These are phyloP conservation scores for Siderastrea radians DNA, from an alignment of 92 coral and sea anemone genomes.

Conservation along the genomic window DNA sequence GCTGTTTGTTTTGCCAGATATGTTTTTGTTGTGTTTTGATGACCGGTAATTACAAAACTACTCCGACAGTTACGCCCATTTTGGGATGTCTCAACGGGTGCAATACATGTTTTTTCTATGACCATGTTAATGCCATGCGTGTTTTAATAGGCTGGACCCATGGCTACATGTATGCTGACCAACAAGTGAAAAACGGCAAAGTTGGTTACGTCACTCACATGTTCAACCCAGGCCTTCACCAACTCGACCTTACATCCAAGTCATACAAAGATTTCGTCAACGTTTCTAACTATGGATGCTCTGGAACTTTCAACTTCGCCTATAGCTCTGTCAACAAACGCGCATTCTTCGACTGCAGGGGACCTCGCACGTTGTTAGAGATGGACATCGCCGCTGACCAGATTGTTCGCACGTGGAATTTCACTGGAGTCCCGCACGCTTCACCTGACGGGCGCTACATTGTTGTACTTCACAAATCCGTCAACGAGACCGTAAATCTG, in stretches of 20 bases:
- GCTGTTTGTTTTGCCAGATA: no score
- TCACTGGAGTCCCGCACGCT: constrained; percentile 49
- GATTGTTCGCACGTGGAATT: constrained; percentile 29
- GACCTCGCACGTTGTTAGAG: not conserved
- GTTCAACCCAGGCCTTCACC: constrained; percentile 61
- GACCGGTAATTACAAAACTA: no score
- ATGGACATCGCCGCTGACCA: constrained; percentile 6
- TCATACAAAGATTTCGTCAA: constrained; percentile 46
- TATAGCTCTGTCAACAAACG: constrained; percentile 60
- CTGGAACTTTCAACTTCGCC: constrained; percentile 62
- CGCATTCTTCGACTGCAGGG: constrained; percentile 43
- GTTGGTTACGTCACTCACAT: constrained; percentile 63
- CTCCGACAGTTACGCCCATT: no score
- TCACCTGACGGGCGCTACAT: constrained; percentile 68
- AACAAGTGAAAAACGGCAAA: constrained; percentile 44
- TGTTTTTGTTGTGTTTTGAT: no score
- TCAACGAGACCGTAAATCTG: constrained; percentile 29
- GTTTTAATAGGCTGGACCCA: not conserved
- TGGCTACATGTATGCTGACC: constrained; percentile 62
- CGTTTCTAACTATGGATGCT: constrained; percentile 43
- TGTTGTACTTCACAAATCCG: constrained; percentile 32
- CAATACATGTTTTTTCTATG: no score
- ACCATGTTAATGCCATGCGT: no score
- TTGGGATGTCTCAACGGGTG: no score
- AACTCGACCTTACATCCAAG: constrained; percentile 46